These are phyloP conservation scores for Lepidostoma basale DNA, from an alignment of 1,140 invertebrate genomes.

Conservation along the genomic window DNA sequence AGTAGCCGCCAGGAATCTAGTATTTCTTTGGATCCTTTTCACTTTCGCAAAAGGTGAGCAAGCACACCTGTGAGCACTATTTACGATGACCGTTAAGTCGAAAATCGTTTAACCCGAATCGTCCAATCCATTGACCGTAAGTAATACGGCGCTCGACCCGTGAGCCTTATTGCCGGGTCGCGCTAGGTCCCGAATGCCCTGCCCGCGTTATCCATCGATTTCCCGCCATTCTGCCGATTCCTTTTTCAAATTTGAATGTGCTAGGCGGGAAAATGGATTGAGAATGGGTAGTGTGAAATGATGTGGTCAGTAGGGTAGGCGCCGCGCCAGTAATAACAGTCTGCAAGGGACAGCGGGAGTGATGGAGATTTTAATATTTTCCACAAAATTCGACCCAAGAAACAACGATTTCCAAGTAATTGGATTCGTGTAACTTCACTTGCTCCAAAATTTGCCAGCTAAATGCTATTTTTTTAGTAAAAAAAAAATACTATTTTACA, in stretches of 20 bases:
- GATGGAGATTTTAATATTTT: background rate
- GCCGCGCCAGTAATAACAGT: background rate
- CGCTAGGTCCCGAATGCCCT: background rate
- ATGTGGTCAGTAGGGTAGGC: background rate
- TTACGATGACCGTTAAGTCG: constrained; percentile 25
- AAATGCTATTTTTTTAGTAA: too few relatives aligned
- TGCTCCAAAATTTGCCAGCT: too few relatives aligned
- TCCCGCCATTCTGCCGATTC: background rate
- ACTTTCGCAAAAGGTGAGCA: constrained; percentile 3
- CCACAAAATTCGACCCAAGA: too few relatives aligned
- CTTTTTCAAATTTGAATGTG: constrained; percentile 9
- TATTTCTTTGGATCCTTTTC: background rate
- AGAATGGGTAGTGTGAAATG: background rate
- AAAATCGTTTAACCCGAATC: constrained; percentile 30
- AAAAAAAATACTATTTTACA: too few relatives aligned
- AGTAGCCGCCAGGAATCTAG: background rate
- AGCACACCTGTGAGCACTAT: constrained; percentile 23
- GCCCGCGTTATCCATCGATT: constrained; percentile 5
- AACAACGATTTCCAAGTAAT: too few relatives aligned
- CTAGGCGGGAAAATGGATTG: background rate
- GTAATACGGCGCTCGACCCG: constrained; percentile 24
- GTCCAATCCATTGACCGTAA: constrained; percentile 19
- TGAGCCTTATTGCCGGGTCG: constrained; percentile 18
- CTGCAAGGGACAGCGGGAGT: background rate
- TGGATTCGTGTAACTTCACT: too few relatives aligned